phyloP scores from a whole-genome alignment of 1,140 invertebrate genomes.

The Eueides isabella region DNA sequence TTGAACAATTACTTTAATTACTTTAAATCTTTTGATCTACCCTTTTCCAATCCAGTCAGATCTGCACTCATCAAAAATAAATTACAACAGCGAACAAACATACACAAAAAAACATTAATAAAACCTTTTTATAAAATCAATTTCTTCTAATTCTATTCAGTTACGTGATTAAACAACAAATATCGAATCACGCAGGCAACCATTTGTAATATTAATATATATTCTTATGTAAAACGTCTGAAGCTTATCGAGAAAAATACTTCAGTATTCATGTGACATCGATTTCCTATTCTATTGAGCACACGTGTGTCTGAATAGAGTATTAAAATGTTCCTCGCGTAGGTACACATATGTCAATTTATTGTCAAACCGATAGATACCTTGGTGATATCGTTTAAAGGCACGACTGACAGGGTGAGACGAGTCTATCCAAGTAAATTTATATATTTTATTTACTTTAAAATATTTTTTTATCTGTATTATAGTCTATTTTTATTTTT shows the following conservation, averaged over 20 bases:
- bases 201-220: neutral
- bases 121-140: neutral
- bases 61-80: neutral
- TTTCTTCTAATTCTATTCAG: neutral
- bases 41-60: neutral
- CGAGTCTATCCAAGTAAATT: neutral
- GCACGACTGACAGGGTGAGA: neutral
- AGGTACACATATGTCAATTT: neutral
- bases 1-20: neutral
- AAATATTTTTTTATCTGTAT: too few relatives aligned
- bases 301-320: neutral
- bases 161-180: conserved; percentile 2
- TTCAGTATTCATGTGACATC: neutral
- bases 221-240: conserved; percentile 8
- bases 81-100: neutral
- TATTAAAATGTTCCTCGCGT: neutral
- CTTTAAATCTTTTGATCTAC: neutral
- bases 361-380: neutral
- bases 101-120: neutral
- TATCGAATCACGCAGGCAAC: neutral
- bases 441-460: too few relatives aligned
- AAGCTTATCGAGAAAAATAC: neutral
- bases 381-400: neutral
- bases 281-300: neutral
- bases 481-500: too few relatives aligned